Evolutionary conservation across 2,888 invertebrate species (phyloP).

Genomic region (Coelopa pilipes): DNA sequence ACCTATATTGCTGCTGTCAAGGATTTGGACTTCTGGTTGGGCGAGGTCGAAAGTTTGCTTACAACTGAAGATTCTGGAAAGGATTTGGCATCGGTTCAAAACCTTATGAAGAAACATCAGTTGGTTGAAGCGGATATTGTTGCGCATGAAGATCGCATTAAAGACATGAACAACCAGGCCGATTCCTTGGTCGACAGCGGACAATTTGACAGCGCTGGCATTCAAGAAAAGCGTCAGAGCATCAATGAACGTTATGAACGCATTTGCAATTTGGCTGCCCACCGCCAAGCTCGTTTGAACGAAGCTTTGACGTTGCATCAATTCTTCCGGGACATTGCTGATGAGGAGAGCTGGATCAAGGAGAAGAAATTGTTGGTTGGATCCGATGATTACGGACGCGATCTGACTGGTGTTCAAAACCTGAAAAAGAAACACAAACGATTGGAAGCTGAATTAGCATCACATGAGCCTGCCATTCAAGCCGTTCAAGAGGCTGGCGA

Average conservation of each 20-base stretch:
- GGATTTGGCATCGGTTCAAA: slow-evolving; percentile 97
- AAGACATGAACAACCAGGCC: slow-evolving; percentile 94
- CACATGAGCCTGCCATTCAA: slow-evolving; percentile 97
- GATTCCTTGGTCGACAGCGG: slow-evolving; percentile 96
- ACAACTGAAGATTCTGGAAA: slow-evolving; percentile 98
- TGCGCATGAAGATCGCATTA: slow-evolving; percentile 95
- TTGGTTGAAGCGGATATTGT: slow-evolving; percentile 97
- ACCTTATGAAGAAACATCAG: slow-evolving; percentile 98
- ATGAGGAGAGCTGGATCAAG: slow-evolving; percentile 99
- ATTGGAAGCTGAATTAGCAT: slow-evolving; percentile 96
- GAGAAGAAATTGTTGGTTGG: slow-evolving; percentile 98
- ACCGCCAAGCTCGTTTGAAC: slow-evolving; percentile 89
- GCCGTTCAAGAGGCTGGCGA: slow-evolving; percentile 90
- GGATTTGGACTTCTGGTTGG: slow-evolving; percentile 99
- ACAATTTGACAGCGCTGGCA: slow-evolving; percentile 96
- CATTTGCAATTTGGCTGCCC: slow-evolving; percentile 90
- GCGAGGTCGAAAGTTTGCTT: slow-evolving; percentile 95
- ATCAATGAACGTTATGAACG: slow-evolving; percentile 98
- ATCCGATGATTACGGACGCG: slow-evolving; percentile 98
- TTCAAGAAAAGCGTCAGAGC: slow-evolving; percentile 92
- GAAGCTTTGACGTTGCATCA: slow-evolving; percentile 98
- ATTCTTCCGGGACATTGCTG: slow-evolving; percentile 99
- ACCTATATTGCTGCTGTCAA: slow-evolving; percentile 99
- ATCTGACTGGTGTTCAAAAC: slow-evolving; percentile 98
- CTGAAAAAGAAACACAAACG: slow-evolving; percentile 98